Base-by-base conservation (phyloP, 2,888 invertebrate species). In the Drosophila testacea region DNA sequence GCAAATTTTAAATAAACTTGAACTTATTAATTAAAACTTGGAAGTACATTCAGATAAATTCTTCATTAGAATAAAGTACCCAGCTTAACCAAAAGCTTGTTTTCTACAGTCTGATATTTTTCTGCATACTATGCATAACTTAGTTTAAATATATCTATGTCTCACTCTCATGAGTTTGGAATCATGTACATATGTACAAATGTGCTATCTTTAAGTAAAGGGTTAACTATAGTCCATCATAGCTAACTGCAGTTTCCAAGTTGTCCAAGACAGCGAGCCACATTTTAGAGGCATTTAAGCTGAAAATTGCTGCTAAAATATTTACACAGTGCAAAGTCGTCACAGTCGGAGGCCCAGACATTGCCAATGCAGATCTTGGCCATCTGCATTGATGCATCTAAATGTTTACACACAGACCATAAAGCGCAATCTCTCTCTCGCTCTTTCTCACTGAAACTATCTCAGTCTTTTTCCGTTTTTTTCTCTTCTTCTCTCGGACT, bases 271-370 rank as follows among this genome's bases (percentile, higher is more conserved):
- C 27, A 62, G 52, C 56, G 57, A 68, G 61, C 50, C 79, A 64
- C 46, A 38, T 57, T 60, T 74, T 80, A 44, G 61, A 72, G 77
- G 83, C 72, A 82, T 81, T 90, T 87, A 90, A 87, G 89, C 85
- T 83, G 90, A 90, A 90, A 89, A 90, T 91, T 84, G 87, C 83
- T 81, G 78, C 73, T 66, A 83, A 90, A 90, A 90, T 90, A 90
- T 90, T 90, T 90, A 69, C 88, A 77, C 78, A 83, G 74, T 81
- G 67, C 76, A 69, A 73, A 59, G 64, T 44, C 39, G 41, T 7
- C 50, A 48, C 30, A 63, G 63, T 44, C 13, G 46, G 55, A 60
- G 59, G 42, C 34, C n/a, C 10, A 39, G 61, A 36, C 42, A 39
- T 39, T 41, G 67, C 67, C 59, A 56, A 60, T 66, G 78, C 65